Percentiles rank a stretch among this genome's conserved stretches.
Evolutionary conservation across 2,888 invertebrate species (phyloP).

Genomic region (Patella depressa): DNA sequence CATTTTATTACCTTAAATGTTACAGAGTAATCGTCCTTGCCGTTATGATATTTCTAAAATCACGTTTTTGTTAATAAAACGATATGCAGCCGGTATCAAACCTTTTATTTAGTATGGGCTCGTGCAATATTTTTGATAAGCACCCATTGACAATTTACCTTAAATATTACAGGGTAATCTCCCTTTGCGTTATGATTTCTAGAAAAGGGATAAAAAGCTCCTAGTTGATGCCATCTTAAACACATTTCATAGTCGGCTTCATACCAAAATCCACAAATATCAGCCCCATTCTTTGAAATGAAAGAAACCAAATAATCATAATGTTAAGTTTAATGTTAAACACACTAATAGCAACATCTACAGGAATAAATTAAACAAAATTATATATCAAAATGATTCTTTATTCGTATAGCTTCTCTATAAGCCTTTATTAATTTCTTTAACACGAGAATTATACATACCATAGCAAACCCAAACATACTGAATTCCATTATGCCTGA

Average conservation of each 20-base stretch:
- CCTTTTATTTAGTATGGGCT: no score
- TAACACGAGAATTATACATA: conserved; percentile 33
- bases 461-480: conserved; percentile 70
- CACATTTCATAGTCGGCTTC: conserved; percentile 74
- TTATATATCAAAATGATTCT: no score
- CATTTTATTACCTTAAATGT: conserved; percentile 14
- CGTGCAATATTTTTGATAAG: no score
- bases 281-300: conserved; percentile 61
- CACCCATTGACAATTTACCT: neutral
- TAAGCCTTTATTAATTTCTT: no score
- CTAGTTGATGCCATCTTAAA: conserved; percentile 80
- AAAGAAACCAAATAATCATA: neutral
- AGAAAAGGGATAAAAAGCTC: conserved; percentile 76
- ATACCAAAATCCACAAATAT: conserved; percentile 73
- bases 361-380: no score
- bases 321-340: no score
- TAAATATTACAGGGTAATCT: conserved; percentile 23
- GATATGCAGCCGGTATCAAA: no score
- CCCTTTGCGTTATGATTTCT: conserved; percentile 55
- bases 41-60: conserved; percentile 55
- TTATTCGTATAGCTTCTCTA: no score
- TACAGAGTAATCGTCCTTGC: conserved; percentile 19
- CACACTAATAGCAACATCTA: no score
- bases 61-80: no score
- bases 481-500: conserved; percentile 71